Percentiles rank a stretch among this genome's conserved stretches.
Conservation (phyloP, 2,113 vertebrate species). For the Trogon surrucura region DNA sequence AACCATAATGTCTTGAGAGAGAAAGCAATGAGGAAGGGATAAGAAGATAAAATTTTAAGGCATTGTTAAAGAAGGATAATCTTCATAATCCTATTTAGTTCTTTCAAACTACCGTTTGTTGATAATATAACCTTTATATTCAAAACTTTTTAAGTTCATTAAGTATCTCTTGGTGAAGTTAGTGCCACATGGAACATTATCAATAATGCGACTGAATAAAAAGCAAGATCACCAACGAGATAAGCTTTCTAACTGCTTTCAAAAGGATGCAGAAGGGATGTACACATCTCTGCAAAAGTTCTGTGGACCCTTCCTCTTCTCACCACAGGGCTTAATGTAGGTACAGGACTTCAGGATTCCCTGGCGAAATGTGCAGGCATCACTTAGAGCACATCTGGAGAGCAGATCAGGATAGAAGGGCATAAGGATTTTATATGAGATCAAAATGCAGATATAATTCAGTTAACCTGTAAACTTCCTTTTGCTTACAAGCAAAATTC, state of each 20-base stretch:
- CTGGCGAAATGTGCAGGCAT: background rate
- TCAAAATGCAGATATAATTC: background rate
- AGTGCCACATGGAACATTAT: slow-evolving; percentile 44
- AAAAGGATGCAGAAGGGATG: background rate
- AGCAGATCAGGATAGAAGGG: background rate
- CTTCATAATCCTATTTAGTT: slow-evolving; percentile 79
- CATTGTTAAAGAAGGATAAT: slow-evolving; percentile 81
- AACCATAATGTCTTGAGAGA: slow-evolving; percentile 85
- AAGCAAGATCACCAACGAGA: background rate
- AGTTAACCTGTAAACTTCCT: background rate
- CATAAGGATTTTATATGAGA: background rate
- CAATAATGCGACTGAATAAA: slow-evolving; percentile 45
- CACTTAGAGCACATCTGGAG: background rate
- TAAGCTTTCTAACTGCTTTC: background rate
- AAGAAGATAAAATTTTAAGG: slow-evolving; percentile 81
- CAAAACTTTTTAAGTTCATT: slow-evolving; percentile 69
- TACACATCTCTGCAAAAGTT: background rate
- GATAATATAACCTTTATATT: slow-evolving; percentile 73
- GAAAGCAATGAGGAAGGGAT: slow-evolving; percentile 79
- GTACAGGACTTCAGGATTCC: background rate
- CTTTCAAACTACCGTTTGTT: slow-evolving; percentile 73
- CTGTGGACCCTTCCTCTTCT: background rate
- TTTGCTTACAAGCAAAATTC: background rate
- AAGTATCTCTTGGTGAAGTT: slow-evolving; percentile 34
- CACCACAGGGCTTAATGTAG: background rate